phyloP scores from a whole-genome alignment of 2,113 vertebrate species.

The Ceyx margarethae region DNA sequence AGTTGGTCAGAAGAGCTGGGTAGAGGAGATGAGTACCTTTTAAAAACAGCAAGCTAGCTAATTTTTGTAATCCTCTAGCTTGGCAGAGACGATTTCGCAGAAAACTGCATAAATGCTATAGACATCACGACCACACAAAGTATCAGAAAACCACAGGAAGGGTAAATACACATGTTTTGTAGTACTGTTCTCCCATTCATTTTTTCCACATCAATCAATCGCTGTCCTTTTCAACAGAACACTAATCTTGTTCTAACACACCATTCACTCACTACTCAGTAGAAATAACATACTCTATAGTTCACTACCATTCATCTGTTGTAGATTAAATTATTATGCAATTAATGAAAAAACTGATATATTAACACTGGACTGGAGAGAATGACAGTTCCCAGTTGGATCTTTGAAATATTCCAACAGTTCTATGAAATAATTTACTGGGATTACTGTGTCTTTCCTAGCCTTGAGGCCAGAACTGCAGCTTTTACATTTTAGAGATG shows the following conservation, averaged over 20 bases:
- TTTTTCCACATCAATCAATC: conserved; percentile 5
- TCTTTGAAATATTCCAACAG: neutral
- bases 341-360: conserved; percentile 34
- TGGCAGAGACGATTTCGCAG: no score
- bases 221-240: conserved; percentile 8
- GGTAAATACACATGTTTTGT: neutral
- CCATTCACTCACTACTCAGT: neutral
- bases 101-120: no score
- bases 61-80: no score
- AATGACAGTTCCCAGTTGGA: neutral
- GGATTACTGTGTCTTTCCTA: neutral
- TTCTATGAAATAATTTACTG: neutral
- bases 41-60: no score
- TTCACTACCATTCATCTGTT: conserved; percentile 34
- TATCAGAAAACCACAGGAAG: no score
- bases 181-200: neutral
- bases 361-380: neutral
- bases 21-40: no score
- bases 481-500: neutral
- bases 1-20: no score
- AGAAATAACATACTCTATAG: neutral
- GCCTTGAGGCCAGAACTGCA: neutral
- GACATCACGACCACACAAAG: no score
- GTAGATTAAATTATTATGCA: conserved; percentile 15
- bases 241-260: neutral